phyloP scores from a whole-genome alignment of 37 sponge, comb jelly and placozoan species.

The Axinella damicornis region DNA sequence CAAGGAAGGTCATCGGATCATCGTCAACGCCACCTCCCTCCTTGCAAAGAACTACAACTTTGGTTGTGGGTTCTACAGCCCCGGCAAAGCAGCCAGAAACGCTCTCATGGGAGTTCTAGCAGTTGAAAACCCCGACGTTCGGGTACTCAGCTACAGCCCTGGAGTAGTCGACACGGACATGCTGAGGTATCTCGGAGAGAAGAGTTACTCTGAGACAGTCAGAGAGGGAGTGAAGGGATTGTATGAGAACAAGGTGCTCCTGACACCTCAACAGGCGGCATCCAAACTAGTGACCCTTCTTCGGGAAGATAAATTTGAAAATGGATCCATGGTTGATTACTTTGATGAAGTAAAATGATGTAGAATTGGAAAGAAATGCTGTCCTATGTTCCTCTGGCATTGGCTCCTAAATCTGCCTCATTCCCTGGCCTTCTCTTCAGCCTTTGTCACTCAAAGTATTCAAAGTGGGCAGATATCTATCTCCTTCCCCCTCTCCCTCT shows the following conservation, averaged over 20 bases:
- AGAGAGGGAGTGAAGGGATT: too few species aligned
- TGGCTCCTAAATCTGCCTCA: too few species aligned
- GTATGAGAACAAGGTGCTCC: neutral
- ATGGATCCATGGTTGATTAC: constrained; percentile 58
- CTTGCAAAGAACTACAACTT: constrained; percentile 35
- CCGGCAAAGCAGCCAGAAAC: constrained; percentile 76
- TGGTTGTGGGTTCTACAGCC: constrained; percentile 62
- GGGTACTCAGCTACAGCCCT: constrained; percentile 80
- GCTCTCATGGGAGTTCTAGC: constrained; percentile 70
- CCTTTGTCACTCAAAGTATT: too few species aligned
- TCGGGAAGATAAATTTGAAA: constrained; percentile 59
- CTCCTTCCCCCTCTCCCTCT: too few species aligned
- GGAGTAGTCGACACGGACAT: constrained; percentile 84
- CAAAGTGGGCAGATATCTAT: too few species aligned
- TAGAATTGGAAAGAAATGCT: too few species aligned
- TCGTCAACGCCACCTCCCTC: constrained; percentile 71
- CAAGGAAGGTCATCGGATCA: neutral
- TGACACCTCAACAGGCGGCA: constrained; percentile 41
- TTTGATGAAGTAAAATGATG: too few species aligned
- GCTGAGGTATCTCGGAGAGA: constrained; percentile 5
- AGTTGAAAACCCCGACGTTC: constrained; percentile 73
- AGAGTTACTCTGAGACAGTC: neutral
- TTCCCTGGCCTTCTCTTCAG: too few species aligned
- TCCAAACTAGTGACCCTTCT: constrained; percentile 47
- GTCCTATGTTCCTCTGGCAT: too few species aligned